Evolutionary conservation across 2,888 invertebrate species (phyloP), one percentile per base, ranked within the genome.

Genomic region (Saturnia pavonia): DNA sequence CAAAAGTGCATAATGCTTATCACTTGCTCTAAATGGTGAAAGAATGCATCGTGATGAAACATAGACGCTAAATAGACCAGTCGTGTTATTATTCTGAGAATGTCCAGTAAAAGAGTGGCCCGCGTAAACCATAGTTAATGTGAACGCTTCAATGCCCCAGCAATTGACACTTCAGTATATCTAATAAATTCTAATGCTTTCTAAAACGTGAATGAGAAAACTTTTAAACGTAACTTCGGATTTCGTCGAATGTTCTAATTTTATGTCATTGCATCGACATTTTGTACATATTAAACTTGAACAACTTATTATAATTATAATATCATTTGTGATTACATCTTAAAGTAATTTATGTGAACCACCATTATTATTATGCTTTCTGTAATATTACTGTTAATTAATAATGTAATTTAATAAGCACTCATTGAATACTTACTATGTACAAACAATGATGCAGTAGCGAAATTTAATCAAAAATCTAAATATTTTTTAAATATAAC

Each of bases 1-100:
- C 57, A 60, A 60, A 60, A 60, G 57, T 60, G 57, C 57, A 60
- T 60, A 60, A 60, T 60, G 57, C 57, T 60, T 60, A 60, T 60
- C 57, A 60, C 57, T 60, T 60, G 27, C 57, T 27, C 57, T 60
- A 60, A 60, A 60, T 60, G 27, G 57, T 60, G 27, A 60, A 60
- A 27, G 57, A 60, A 60, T 60, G 57, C 27, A 60, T 4, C 27
- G 27, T 60, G 57, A 60, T 27, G 57, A 60, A 60, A 60, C 8
- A 60, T 60, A 25, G 27, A 60, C 57, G 57, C 57, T 60, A 60
- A 60, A 60, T 60, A 60, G 25, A 60, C 57, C 27, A 60, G 57
- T 60, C 27, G 27, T 60, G 25, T 60, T 60, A 60, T 27, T 60
- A 60, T 3, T 27, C 25, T 60, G 27, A 60, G 57, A 60, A 60